phyloP scores from a whole-genome alignment of 2,113 vertebrate genomes.

The Pomatostomus ruficeps region DNA sequence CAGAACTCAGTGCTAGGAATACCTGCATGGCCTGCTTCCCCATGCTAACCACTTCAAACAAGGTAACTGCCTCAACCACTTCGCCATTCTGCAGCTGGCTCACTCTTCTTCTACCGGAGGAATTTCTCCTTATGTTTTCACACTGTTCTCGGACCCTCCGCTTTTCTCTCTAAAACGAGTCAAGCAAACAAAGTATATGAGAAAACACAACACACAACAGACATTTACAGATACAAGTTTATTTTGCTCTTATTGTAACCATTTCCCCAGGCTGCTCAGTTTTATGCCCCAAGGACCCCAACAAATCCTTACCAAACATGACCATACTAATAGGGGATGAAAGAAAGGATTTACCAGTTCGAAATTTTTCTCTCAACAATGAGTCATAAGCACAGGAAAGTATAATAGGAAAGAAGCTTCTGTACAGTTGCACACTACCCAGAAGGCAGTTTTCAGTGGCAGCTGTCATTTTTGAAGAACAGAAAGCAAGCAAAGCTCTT shows the following conservation, averaged over 20 bases:
- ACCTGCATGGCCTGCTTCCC: slow-evolving; percentile 87
- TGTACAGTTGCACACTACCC: background rate
- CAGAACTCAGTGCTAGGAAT: background rate
- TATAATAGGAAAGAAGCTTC: background rate
- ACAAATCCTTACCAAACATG: background rate
- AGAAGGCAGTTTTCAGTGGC: background rate
- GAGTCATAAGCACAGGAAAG: background rate
- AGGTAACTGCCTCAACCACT: slow-evolving; percentile 80
- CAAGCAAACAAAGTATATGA: background rate
- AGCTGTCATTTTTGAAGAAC: background rate
- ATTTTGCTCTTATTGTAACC: background rate
- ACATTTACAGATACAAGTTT: background rate
- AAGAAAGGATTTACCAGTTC: background rate
- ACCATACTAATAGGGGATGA: background rate
- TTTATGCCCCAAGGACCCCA: background rate
- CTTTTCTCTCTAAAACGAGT: slow-evolving; percentile 65
- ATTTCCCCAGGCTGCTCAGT: background rate
- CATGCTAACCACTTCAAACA: slow-evolving; percentile 90
- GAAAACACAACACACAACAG: background rate
- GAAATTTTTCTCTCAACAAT: background rate
- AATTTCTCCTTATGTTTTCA: slow-evolving; percentile 74
- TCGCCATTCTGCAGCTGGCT: slow-evolving; percentile 64
- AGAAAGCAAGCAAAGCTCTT: background rate
- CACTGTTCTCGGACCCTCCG: slow-evolving; percentile 66
- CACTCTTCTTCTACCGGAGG: slow-evolving; percentile 36